phyloP scores from a whole-genome alignment of 92 coral and sea anemone species.

The Plumapathes pennacea region DNA sequence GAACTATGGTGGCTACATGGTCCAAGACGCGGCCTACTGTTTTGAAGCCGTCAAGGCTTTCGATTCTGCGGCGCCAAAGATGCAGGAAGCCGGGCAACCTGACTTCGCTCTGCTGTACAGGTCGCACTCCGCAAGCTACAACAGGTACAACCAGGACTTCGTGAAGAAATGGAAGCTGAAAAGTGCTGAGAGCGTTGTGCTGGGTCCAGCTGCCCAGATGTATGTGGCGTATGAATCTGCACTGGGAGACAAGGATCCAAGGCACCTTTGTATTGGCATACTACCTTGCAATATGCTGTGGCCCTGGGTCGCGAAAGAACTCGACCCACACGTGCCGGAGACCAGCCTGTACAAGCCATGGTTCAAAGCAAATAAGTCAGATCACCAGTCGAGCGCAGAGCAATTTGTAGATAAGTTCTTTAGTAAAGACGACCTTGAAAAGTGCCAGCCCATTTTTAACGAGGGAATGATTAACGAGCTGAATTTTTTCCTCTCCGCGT shows the following conservation, averaged over 20 bases:
- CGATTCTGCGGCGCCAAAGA: slow-evolving; percentile 19
- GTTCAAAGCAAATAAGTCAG: slow-evolving; percentile 43
- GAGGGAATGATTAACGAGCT: slow-evolving; percentile 38
- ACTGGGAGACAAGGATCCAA: slow-evolving; percentile 30
- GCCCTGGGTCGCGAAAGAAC: slow-evolving; percentile 52
- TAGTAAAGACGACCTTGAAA: not conserved
- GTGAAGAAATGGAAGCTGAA: slow-evolving; percentile 31
- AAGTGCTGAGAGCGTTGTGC: slow-evolving; percentile 40
- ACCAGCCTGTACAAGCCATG: slow-evolving; percentile 42
- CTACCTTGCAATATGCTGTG: slow-evolving; percentile 48
- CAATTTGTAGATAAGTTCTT: slow-evolving; percentile 7
- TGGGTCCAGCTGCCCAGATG: slow-evolving; percentile 58
- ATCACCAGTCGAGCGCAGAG: slow-evolving; percentile 7
- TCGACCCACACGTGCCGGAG: slow-evolving; percentile 11
- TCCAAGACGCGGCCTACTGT: slow-evolving; percentile 59
- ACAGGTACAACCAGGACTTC: slow-evolving; percentile 43
- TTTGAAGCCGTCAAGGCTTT: slow-evolving; percentile 36
- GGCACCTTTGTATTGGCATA: slow-evolving; percentile 34
- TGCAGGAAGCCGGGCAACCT: not conserved
- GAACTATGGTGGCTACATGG: slow-evolving; percentile 58
- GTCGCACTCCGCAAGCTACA: slow-evolving; percentile 10
- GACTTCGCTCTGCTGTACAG: slow-evolving; percentile 28
- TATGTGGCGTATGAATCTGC: slow-evolving; percentile 43
- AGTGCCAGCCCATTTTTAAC: not conserved
- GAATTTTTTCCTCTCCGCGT: slow-evolving; percentile 19